These are phyloP conservation scores for Campylomormyrus tamandua DNA, from an alignment of 2,113 vertebrate genomes.

Conservation along the genomic window DNA sequence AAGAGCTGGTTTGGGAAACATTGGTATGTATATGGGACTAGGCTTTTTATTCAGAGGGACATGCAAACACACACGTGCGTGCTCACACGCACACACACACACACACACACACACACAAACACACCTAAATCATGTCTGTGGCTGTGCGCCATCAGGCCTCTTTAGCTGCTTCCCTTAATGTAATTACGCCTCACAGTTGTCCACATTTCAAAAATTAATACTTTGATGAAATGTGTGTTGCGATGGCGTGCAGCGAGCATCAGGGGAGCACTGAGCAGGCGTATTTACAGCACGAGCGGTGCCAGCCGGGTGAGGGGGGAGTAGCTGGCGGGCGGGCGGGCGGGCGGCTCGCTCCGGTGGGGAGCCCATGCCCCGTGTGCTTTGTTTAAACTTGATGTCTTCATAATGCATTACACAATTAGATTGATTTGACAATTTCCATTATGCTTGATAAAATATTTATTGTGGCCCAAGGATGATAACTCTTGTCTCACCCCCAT, in stretches of 20 bases:
- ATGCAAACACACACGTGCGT: no score
- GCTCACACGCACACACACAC: no score
- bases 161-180: constrained; percentile 79
- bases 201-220: constrained; percentile 99
- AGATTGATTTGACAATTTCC: constrained; percentile 99
- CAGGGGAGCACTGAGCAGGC: constrained; percentile 77
- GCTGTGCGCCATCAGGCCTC: constrained; percentile 77
- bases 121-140: constrained; percentile 42
- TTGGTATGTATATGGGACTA: not conserved
- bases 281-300: constrained; percentile 88
- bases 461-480: constrained; percentile 97
- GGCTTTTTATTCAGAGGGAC: no score
- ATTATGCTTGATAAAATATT: constrained; percentile 99
- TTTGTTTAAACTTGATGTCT: constrained; percentile 99
- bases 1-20: not conserved
- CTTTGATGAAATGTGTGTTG: constrained; percentile 97
- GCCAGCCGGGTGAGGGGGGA: constrained; percentile 77
- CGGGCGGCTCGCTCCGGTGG: constrained; percentile 85
- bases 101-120: constrained; percentile 11
- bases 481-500: constrained; percentile 97
- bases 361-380: constrained; percentile 99
- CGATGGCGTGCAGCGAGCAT: constrained; percentile 64
- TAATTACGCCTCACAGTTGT: constrained; percentile 98
- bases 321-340: constrained; percentile 77
- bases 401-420: constrained; percentile 99